Conservation (phyloP, 1,140 invertebrate species). For the Anastatus disparis region DNA sequence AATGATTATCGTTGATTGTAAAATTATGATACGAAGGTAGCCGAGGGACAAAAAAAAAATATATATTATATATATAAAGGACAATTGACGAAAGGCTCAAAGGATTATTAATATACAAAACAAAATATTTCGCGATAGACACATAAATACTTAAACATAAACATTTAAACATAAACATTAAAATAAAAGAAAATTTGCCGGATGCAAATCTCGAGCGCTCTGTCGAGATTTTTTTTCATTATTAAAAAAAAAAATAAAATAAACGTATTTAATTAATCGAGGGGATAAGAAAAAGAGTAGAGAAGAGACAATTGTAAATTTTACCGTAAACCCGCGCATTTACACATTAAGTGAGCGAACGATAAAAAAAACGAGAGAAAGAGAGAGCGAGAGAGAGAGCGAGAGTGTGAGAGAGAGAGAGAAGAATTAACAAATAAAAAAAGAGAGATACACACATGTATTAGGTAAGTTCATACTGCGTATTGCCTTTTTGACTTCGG, state of each 20-base stretch:
- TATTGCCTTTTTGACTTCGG: slow-evolving; percentile 68
- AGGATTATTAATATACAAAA: too few relatives aligned
- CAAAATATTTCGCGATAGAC: slow-evolving; percentile 40
- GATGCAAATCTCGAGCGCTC: slow-evolving; percentile 31
- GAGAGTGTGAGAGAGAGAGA: slow-evolving; percentile 19
- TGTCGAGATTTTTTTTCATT: slow-evolving; percentile 34
- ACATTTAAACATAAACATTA: too few relatives aligned
- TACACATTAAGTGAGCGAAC: slow-evolving; percentile 45
- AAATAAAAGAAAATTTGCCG: slow-evolving; percentile 24
- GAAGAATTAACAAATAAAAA: slow-evolving; percentile 4
- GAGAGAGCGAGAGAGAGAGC: slow-evolving; percentile 4
- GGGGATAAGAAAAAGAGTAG: slow-evolving; percentile 32
- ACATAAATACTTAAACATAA: not conserved
- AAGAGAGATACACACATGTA: slow-evolving; percentile 54
- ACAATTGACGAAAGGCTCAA: slow-evolving; percentile 30
- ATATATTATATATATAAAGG: too few relatives aligned
- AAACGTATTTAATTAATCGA: slow-evolving; percentile 21
- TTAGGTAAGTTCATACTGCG: slow-evolving; percentile 68
- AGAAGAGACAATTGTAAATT: slow-evolving; percentile 53
- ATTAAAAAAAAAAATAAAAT: too few relatives aligned
- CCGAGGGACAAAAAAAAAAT: slow-evolving; percentile 42
- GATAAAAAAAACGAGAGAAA: not conserved
- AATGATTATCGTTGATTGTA: slow-evolving; percentile 11
- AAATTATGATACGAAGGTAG: slow-evolving; percentile 20
- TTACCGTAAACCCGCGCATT: slow-evolving; percentile 55